Base-by-base conservation (phyloP, 2,888 invertebrate species). In the Synanthedon formicaeformis region DNA sequence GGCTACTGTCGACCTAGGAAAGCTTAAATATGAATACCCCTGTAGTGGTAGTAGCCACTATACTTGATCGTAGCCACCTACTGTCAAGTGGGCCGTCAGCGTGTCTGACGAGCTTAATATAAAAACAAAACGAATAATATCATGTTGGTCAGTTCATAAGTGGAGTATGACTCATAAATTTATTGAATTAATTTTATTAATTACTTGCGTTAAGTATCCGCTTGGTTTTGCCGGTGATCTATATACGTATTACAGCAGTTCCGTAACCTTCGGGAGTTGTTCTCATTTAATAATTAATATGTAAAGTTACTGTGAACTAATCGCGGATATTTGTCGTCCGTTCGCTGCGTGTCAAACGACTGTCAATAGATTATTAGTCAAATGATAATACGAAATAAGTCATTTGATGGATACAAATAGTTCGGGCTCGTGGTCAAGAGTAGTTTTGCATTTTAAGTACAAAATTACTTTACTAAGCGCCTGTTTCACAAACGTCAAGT, bases 231-330 rank as follows among this genome's bases (percentile, higher is more conserved):
- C 64, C 69, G 67, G 70, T 67, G 72, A 67, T 61, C 27, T 27
- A 12, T 50, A n/a, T 27, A n/a, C 10, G 13, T 12, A 11, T 10
- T 16, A 12, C 59, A 34, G 64, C 64, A 81, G 79, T 81, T 84
- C 85, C 82, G 81, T 66, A 65, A 34, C 34, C 34, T 34, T 34
- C 34, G 10, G 34, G 67, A 73, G 73, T 73, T 75, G 75, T 69
- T 75, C 77, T 78, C 77, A 74, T 78, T 82, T 73, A 71, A 78
- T 84, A 81, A 83, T 82, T 80, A 77, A 81, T 81, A 70, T 72
- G 66, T 73, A 73, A 34, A 75, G 61, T 64, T 82, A 81, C 79
- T 60, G 66, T 71, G 81, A 81, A 83, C 64, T 65, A 70, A 69
- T 81, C 59, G 69, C 82, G 82, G 84, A 84, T 81, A 79, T 71